A percentile compares a stretch with the other conserved stretches of the same genome.
Evolutionary conservation across 2,797 vertebrate species (phyloP).

Genomic region (Sciurus vulgaris): DNA sequence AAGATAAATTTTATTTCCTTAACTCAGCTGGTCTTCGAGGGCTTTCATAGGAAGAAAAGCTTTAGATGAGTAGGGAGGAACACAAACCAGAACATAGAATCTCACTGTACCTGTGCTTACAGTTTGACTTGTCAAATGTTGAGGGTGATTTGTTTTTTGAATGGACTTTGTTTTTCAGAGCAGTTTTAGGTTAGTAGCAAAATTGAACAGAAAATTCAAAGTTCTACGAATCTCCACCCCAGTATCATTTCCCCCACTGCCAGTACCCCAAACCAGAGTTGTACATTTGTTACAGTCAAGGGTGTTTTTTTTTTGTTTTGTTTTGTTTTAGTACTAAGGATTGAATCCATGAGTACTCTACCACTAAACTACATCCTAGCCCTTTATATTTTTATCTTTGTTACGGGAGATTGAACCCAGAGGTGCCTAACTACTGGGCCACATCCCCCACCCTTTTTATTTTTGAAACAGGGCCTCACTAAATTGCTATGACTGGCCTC

Average conservation of each 20-base stretch:
- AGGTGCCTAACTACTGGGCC: no score
- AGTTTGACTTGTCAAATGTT: not conserved
- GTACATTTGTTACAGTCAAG: not conserved
- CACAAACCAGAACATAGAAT: conserved; percentile 1
- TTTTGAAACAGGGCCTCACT: no score
- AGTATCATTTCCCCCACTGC: not conserved
- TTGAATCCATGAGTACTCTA: not conserved
- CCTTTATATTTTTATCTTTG: no score
- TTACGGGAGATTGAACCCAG: no score
- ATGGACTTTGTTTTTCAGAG: not conserved
- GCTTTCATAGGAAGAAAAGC: not conserved
- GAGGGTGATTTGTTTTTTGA: conserved; percentile 1
- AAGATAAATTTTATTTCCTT: conserved; percentile 41
- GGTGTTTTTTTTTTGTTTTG: not conserved
- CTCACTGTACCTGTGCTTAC: not conserved
- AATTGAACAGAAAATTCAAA: not conserved
- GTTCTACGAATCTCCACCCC: not conserved
- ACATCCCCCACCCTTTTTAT: no score
- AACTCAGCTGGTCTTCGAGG: conserved; percentile 33
- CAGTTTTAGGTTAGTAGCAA: conserved; percentile 9
- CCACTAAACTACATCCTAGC: no score
- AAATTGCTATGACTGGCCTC: no score
- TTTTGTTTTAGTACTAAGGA: not conserved
- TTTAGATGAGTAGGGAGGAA: not conserved
- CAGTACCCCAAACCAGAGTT: not conserved